A percentile compares a stretch with the other conserved stretches of the same genome.
Conservation (phyloP, 2,888 invertebrate species). For the Andrena chrysosceles region DNA sequence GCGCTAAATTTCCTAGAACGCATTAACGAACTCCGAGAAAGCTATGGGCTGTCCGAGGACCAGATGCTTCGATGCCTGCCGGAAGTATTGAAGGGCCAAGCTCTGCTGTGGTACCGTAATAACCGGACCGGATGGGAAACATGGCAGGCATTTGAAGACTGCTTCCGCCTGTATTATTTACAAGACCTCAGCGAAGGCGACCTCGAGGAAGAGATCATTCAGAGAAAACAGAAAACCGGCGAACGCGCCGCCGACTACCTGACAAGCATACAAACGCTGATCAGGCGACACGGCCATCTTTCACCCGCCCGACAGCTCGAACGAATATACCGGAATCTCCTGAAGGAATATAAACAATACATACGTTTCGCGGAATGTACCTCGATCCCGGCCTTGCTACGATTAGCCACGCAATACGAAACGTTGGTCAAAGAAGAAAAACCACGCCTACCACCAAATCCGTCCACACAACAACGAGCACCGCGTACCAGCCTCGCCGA, state of each 20-base stretch:
- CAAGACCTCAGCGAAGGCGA: not conserved
- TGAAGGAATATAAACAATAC: not conserved
- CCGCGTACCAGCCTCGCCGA: too few relatives aligned
- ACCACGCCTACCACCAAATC: too few relatives aligned
- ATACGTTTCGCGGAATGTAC: not conserved
- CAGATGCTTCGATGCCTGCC: too few relatives aligned
- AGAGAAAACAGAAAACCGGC: not conserved
- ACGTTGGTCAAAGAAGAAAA: too few relatives aligned
- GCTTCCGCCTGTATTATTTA: not conserved
- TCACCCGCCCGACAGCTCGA: not conserved
- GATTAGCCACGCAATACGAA: too few relatives aligned
- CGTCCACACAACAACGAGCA: too few relatives aligned
- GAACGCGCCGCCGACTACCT: not conserved
- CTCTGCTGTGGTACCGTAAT: not conserved
- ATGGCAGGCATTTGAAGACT: not conserved
- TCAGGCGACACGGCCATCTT: not conserved
- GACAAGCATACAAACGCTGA: not conserved
- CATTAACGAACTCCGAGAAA: too few relatives aligned
- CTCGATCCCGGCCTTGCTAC: too few relatives aligned
- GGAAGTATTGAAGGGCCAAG: not conserved
- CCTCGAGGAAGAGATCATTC: not conserved
- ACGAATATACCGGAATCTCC: not conserved
- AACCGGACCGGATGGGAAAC: not conserved
- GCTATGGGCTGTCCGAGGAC: too few relatives aligned
- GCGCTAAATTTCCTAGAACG: too few relatives aligned